Evolutionary conservation across 37 sponge, comb jelly and placozoan genomes (phyloP).

Genomic region (Bolinopsis microptera): DNA sequence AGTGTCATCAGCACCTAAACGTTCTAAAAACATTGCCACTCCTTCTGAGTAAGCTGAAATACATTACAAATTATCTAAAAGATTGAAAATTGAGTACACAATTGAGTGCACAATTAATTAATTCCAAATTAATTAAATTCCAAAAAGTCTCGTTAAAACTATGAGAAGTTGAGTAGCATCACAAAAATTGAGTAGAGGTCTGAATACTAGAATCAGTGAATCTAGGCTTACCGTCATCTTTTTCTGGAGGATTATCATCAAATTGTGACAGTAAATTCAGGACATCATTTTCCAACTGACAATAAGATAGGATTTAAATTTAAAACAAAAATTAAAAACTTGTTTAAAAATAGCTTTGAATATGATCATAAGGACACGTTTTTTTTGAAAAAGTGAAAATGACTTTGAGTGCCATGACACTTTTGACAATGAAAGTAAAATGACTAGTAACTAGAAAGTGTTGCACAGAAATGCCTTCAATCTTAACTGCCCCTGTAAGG

Average conservation of each 20-base stretch:
- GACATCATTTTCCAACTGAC: not conserved
- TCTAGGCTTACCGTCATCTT: not conserved
- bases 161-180: not conserved
- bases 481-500: too few relatives aligned
- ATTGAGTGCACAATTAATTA: not conserved
- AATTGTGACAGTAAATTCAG: constrained; percentile 4
- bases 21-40: constrained; percentile 26
- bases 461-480: too few relatives aligned
- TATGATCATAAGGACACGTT: too few relatives aligned
- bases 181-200: not conserved
- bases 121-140: too few relatives aligned
- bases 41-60: constrained; percentile 20
- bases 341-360: too few relatives aligned
- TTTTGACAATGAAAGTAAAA: too few relatives aligned
- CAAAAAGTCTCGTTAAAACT: too few relatives aligned
- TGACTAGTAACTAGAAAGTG: too few relatives aligned
- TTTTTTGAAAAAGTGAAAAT: too few relatives aligned
- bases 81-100: not conserved
- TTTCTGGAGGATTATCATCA: not conserved
- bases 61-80: not conserved
- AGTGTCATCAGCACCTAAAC: not conserved
- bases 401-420: too few relatives aligned
- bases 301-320: not conserved
- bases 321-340: too few relatives aligned
- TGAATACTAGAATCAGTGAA: not conserved